Conservation (phyloP, 2,113 vertebrate genomes). For the Todiramphus saurophagus region DNA sequence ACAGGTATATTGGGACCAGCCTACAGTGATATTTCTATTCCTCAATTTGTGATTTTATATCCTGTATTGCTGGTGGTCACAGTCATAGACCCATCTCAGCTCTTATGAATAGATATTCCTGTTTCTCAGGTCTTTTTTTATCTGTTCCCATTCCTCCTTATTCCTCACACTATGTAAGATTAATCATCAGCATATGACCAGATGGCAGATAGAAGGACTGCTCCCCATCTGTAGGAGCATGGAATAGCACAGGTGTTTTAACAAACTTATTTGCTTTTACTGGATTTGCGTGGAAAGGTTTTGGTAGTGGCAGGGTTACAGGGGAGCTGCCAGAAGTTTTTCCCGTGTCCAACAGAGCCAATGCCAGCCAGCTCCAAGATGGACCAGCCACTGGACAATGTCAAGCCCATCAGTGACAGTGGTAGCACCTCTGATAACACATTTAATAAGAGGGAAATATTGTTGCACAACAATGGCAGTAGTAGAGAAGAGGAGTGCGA, state of each 20-base stretch:
- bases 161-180: not conserved
- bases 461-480: not conserved
- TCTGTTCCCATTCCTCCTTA: not conserved
- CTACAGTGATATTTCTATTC: not conserved
- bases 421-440: not conserved
- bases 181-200: not conserved
- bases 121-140: not conserved
- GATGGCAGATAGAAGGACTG: not conserved
- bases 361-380: not conserved
- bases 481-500: too few species aligned
- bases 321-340: not conserved
- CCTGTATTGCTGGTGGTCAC: not conserved
- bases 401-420: not conserved
- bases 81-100: fast-evolving
- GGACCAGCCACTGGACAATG: too few species aligned
- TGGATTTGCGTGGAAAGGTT: not conserved
- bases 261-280: not conserved
- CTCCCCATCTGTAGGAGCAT: not conserved
- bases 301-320: too few species aligned
- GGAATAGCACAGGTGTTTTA: not conserved
- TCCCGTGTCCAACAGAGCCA: not conserved
- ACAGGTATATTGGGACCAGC: not conserved
- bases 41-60: not conserved
- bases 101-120: not conserved
- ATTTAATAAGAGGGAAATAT: not conserved